Evolutionary conservation across 2,888 invertebrate genomes (phyloP).

Genomic region (Limulus polyphemus): DNA sequence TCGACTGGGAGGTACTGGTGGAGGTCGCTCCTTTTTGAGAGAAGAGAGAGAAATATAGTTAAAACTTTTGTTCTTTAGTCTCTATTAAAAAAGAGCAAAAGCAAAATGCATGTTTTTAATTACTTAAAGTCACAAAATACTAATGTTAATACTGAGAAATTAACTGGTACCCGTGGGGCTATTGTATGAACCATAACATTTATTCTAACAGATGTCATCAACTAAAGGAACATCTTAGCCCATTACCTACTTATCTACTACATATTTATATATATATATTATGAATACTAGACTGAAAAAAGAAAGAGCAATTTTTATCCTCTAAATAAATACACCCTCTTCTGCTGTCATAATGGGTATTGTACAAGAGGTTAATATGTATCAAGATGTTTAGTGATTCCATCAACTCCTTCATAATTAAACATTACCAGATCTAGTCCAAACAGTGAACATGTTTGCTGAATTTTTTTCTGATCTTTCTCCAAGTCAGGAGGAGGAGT

Average conservation of each 20-base stretch:
- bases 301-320: background rate
- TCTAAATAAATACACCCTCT: conserved; percentile 1
- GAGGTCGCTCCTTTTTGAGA: conserved; percentile 60
- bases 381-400: no score
- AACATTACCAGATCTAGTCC: conserved; percentile 66
- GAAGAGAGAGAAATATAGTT: background rate
- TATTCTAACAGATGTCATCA: no score
- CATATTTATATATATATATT: no score
- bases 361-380: no score
- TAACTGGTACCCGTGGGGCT: no score
- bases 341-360: background rate
- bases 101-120: no score
- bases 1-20: conserved; percentile 78
- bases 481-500: conserved; percentile 71
- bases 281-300: background rate
- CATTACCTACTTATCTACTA: no score
- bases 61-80: background rate
- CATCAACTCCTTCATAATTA: no score
- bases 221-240: no score
- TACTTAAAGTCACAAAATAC: no score
- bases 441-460: conserved; percentile 77
- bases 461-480: conserved; percentile 75
- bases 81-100: background rate
- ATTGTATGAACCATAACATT: no score
- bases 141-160: no score